A percentile compares a stretch with the other conserved stretches of the same genome.
Conservation (phyloP, 2,113 vertebrate species). For the Helogale parvula region DNA sequence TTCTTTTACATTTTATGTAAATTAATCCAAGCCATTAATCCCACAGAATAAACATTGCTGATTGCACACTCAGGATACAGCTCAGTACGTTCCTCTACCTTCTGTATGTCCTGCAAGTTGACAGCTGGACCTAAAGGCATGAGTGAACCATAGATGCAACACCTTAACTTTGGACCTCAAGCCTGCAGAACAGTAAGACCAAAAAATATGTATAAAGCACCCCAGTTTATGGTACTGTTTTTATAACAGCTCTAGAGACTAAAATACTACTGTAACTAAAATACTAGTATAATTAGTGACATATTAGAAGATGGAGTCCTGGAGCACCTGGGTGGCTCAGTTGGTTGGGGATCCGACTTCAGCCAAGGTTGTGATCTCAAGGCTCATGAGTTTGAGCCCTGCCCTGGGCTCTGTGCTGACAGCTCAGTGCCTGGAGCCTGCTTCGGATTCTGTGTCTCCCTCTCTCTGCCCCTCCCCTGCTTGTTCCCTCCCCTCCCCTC, state of each 20-base stretch:
- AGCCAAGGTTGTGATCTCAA: too few relatives aligned
- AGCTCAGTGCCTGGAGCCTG: too few relatives aligned
- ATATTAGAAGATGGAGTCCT: background rate
- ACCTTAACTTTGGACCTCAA: background rate
- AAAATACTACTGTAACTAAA: background rate
- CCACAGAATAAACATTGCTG: background rate
- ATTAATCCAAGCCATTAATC: background rate
- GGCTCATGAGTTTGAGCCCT: too few relatives aligned
- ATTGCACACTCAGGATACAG: rapidly evolving
- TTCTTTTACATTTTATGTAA: background rate
- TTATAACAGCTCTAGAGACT: background rate
- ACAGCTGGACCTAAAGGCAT: background rate
- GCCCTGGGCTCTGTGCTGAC: too few relatives aligned
- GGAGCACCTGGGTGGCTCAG: too few relatives aligned
- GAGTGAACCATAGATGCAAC: background rate
- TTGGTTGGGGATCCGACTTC: too few relatives aligned
- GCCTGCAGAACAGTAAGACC: background rate
- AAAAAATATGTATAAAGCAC: background rate
- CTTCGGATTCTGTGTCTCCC: too few relatives aligned
- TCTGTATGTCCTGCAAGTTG: background rate
- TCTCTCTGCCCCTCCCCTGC: too few relatives aligned
- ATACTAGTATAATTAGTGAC: background rate
- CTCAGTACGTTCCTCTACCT: background rate
- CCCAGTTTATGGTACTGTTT: background rate
- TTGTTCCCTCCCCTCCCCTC: rapidly evolving